Conservation (phyloP, 2,113 vertebrate genomes). For the Theristicus caerulescens region DNA sequence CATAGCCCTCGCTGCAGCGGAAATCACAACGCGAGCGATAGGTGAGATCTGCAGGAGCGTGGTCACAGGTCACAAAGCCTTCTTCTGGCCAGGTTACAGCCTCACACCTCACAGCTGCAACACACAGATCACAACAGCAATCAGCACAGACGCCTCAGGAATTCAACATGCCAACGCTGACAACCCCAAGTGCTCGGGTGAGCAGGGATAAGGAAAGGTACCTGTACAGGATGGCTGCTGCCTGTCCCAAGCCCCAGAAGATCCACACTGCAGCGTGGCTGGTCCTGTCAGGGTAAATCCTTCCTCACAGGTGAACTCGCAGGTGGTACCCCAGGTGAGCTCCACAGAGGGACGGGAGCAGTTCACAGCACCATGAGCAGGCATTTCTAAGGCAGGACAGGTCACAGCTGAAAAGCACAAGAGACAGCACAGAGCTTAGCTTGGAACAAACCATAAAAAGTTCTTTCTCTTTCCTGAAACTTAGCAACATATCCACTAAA, state of each 20-base stretch:
- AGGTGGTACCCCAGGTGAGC: conserved; percentile 58
- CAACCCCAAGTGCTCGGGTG: not conserved
- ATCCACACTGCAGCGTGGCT: conserved; percentile 53
- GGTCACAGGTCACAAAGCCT: conserved; percentile 66
- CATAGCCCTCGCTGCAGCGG: conserved; percentile 77
- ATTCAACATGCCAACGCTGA: not conserved
- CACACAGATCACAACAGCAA: not conserved
- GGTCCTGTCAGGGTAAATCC: conserved; percentile 64
- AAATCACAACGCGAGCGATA: conserved; percentile 76
- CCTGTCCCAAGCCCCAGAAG: conserved; percentile 62
- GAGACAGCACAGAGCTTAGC: not conserved
- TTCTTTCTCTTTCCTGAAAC: not conserved
- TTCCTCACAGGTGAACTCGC: conserved; percentile 68
- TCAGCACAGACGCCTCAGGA: not conserved
- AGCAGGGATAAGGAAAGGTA: not conserved
- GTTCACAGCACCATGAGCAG: conserved; percentile 16
- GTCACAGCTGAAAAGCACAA: conserved; percentile 43
- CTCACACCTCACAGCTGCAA: conserved; percentile 65
- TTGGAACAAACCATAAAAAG: not conserved
- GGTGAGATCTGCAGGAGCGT: conserved; percentile 52
- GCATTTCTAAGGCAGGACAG: conserved; percentile 33
- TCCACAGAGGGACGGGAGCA: conserved; percentile 46
- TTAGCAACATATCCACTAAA: not conserved
- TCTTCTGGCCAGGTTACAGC: not conserved
- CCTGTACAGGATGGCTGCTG: conserved; percentile 68